Base-by-base conservation (phyloP, 2,888 invertebrate species). In the Ochropleura plecta region DNA sequence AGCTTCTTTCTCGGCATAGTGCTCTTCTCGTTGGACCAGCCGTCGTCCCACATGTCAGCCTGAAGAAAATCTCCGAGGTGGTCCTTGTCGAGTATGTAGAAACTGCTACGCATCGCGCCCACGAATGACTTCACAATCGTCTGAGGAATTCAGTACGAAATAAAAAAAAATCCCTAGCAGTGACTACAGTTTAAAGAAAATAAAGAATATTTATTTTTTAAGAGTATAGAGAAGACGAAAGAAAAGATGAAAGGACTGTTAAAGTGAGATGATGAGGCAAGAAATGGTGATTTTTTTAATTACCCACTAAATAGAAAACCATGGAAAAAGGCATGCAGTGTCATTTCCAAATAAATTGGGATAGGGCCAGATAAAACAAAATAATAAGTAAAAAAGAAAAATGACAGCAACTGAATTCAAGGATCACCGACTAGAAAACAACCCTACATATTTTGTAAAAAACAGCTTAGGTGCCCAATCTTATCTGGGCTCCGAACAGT, bases 1-100 rank as follows among this genome's bases (percentile, higher is more conserved):
- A 93, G 88, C 87, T 96, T 96, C 86, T 97, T 97, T 81, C 93
- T 95, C 0, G 97, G 96, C 91, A 97, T 95, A 7, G 91, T 91
- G 10, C 92, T 91, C 68, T 90, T 92, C 82, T 95, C 95, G 0
- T 90, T 86, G 20, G 93, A 89, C 92, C 96, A 96, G 2, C 97
- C 97, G 86, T 97, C 97, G 78, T 97, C 97, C 95, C 97, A 97
- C 91, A 97, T 96, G 88, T 97, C 97, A 0, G 97, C 97, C 12
- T 93, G 90, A 14, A 97, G 74, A 59, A 95, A 92, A 0, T 95
- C 95, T 1, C 93, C 90, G 2, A 92, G 80, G 57, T 92, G 92
- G 0, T 92, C 91, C 77, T 94, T 94, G 85, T 97, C 96, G 53
- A 97, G 94, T 40, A 97, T 96, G 90, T 94, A 97, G 91, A 97